Percentiles rank a stretch among this genome's conserved stretches.
phyloP scores from a whole-genome alignment of 2,888 invertebrate genomes.

The Belgica antarctica region DNA sequence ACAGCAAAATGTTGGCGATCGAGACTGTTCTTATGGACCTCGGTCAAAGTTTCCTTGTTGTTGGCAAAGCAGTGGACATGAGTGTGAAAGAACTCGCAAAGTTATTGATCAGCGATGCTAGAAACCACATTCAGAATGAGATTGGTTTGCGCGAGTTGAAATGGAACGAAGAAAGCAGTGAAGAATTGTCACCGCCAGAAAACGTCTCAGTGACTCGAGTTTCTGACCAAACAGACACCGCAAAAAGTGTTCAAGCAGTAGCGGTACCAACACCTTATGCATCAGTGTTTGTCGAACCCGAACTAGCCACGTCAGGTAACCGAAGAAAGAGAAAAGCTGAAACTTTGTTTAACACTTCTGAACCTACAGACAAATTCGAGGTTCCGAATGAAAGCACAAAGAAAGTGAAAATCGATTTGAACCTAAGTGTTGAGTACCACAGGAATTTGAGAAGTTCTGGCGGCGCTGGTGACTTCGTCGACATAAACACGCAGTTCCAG shows the following conservation, averaged over 20 bases:
- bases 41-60: slow-evolving; percentile 75
- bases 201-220: no score
- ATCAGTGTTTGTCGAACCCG: no score
- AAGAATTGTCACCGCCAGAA: neutral
- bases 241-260: no score
- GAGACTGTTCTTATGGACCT: slow-evolving; percentile 82
- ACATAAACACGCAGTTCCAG: slow-evolving; percentile 5
- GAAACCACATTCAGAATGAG: slow-evolving; percentile 68
- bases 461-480: neutral
- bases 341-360: slow-evolving; percentile 36
- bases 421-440: neutral
- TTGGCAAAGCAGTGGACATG: slow-evolving; percentile 65
- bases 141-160: slow-evolving; percentile 69
- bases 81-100: slow-evolving; percentile 79
- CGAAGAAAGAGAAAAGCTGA: slow-evolving; percentile 45
- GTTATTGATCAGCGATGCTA: slow-evolving; percentile 74
- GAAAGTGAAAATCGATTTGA: slow-evolving; percentile 41
- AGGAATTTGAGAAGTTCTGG: slow-evolving; percentile 7
- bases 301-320: no score
- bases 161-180: slow-evolving; percentile 56
- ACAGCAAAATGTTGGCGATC: slow-evolving; percentile 65
- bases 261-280: no score
- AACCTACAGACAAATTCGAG: neutral
- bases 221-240: no score
- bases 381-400: neutral